phyloP scores from a whole-genome alignment of 2,888 invertebrate genomes.

The Hylaea fasciaria region DNA sequence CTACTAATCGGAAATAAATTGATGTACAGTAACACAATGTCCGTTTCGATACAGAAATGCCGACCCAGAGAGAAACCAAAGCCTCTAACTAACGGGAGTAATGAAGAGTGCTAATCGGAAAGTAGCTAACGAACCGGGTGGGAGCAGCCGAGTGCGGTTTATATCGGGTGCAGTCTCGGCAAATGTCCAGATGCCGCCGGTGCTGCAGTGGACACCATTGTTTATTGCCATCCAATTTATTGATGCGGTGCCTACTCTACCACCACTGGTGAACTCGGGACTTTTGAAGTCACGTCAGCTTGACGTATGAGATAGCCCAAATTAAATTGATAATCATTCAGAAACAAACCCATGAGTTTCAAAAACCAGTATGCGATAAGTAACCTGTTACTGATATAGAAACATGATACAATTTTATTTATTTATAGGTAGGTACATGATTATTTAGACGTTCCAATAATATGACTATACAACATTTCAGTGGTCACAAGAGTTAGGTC shows the following conservation, averaged over 20 bases:
- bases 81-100: constrained; percentile 12
- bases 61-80: constrained; percentile 20
- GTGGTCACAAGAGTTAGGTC: too few relatives aligned
- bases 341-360: not conserved
- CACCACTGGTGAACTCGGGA: not conserved
- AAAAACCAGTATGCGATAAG: too few relatives aligned
- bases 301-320: not conserved
- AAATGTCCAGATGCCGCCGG: constrained; percentile 20
- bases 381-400: too few relatives aligned
- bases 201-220: constrained; percentile 37
- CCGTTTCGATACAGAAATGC: too few relatives aligned
- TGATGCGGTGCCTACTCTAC: not conserved
- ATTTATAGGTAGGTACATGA: too few relatives aligned
- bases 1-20: constrained; percentile 5
- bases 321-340: too few relatives aligned
- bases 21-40: not conserved
- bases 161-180: constrained; percentile 14
- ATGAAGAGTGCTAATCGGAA: constrained; percentile 17
- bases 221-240: constrained; percentile 42
- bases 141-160: not conserved
- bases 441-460: too few relatives aligned
- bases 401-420: too few relatives aligned
- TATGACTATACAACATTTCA: too few relatives aligned
- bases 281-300: not conserved
- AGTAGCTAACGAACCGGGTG: constrained; percentile 2